Base-by-base conservation (phyloP, 2,113 vertebrate genomes). In the Epinephelus lanceolatus region DNA sequence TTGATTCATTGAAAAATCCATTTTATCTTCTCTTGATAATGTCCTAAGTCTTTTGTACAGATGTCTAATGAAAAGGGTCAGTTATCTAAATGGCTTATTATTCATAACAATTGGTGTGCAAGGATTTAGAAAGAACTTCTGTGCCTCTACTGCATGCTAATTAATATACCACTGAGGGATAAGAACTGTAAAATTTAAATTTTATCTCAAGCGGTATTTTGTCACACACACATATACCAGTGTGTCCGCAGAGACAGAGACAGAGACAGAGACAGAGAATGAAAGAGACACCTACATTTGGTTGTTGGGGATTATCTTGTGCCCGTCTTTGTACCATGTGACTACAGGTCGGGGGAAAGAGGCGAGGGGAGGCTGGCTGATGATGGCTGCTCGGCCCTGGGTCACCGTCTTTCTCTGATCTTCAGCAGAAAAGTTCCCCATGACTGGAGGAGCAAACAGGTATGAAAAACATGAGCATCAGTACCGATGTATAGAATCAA, bases 301-400 rank as follows among this genome's bases (percentile, higher is more conserved):
- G 94, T 81, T 94, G 95, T 94, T 97, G 60, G 97, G 98, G 77
- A 97, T 96, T 37, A 99, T 97, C 95, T 99, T 99, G 91, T 97
- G 97, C 60, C 98, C 98, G 0, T 98, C 98, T 91, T 97, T 96
- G 82, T 97, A 99, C 98, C 98, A 99, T 0, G 97, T 99, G 91
- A 97, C 97, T 30, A 98, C 93, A 0, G 97, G 97, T 47, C 88
- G 94, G 0, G 98, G 98, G 18, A 92, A 96, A 84, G 97, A 97
- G 70, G 88, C 59, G 61, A 99, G 94, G 4, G 92, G 86, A 2
- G 95, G 94, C 13, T 94, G 80, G 92, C 94, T 95, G 40, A 99
- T 94, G 81, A 99, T 70, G 0, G 96, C 96, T 0, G 97, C 97
- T 57, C 95, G 87, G n/a, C 97, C 97, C 90, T 96, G 92, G 21